Percentiles rank a stretch among this genome's conserved stretches.
phyloP scores from a whole-genome alignment of 2,113 vertebrate species.

The Gorsachius goisagi region DNA sequence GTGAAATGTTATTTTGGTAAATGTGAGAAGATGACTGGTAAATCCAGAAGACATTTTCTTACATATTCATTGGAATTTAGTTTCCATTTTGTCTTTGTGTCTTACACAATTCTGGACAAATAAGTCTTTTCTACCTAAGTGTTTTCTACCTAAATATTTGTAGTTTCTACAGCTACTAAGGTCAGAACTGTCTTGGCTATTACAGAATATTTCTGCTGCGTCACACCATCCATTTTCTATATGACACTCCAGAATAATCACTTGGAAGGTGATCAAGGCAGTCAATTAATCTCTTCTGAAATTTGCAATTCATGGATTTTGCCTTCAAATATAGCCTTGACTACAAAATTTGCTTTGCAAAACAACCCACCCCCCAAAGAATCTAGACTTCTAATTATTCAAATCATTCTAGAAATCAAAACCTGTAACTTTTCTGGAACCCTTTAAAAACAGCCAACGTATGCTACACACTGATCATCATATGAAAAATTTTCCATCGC shows the following conservation, averaged over 20 bases:
- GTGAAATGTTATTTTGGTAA: neutral
- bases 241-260: neutral
- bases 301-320: neutral
- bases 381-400: neutral
- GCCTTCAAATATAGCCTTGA: neutral
- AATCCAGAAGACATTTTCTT: neutral
- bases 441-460: neutral
- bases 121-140: neutral
- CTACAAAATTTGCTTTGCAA: neutral
- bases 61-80: neutral
- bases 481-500: neutral
- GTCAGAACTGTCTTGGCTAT: neutral
- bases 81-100: neutral
- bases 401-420: neutral
- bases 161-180: neutral
- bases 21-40: neutral
- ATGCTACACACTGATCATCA: neutral
- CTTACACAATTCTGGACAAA: neutral
- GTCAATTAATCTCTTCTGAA: neutral
- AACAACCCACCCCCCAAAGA: neutral
- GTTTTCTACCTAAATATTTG: neutral
- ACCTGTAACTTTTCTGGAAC: neutral
- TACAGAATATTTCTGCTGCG: neutral
- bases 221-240: neutral
- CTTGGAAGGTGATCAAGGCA: slow-evolving; percentile 11